Percentiles rank a stretch among this genome's conserved stretches.
Conservation (phyloP, 2,797 vertebrate genomes). For the Bradypodion pumilum region DNA sequence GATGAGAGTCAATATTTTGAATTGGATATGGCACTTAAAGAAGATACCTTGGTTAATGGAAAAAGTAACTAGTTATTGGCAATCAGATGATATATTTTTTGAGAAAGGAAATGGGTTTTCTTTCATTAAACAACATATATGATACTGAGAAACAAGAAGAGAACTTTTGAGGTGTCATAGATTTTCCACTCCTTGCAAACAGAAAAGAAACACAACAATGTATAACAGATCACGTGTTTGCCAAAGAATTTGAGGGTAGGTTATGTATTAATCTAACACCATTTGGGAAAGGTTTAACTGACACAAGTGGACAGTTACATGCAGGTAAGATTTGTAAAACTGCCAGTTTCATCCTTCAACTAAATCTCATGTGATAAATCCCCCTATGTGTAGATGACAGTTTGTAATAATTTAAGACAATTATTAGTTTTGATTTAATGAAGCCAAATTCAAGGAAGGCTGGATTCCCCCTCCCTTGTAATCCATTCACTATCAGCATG, state of each 20-base stretch:
- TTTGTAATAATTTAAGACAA: conserved; percentile 15
- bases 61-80: not conserved
- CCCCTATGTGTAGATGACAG: not conserved
- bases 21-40: too few species aligned
- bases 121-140: not conserved
- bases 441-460: conserved; percentile 34
- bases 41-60: not conserved
- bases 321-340: not conserved
- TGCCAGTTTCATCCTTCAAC: not conserved
- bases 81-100: not conserved
- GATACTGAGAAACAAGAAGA: conserved; percentile 13
- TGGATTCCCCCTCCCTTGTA: conserved; percentile 24
- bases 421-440: conserved; percentile 55
- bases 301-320: not conserved
- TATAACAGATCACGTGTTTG: not conserved
- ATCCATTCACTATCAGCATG: conserved; percentile 8
- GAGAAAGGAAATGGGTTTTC: not conserved
- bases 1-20: too few species aligned
- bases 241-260: not conserved
- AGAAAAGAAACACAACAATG: not conserved
- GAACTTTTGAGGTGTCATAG: not conserved
- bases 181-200: not conserved
- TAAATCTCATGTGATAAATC: not conserved
- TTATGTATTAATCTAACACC: conserved; percentile 33
- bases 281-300: conserved; percentile 24